Percentiles rank a stretch among this genome's conserved stretches.
Evolutionary conservation across 2,113 vertebrate species (phyloP).

Genomic region (Ivindomyrus marchei): DNA sequence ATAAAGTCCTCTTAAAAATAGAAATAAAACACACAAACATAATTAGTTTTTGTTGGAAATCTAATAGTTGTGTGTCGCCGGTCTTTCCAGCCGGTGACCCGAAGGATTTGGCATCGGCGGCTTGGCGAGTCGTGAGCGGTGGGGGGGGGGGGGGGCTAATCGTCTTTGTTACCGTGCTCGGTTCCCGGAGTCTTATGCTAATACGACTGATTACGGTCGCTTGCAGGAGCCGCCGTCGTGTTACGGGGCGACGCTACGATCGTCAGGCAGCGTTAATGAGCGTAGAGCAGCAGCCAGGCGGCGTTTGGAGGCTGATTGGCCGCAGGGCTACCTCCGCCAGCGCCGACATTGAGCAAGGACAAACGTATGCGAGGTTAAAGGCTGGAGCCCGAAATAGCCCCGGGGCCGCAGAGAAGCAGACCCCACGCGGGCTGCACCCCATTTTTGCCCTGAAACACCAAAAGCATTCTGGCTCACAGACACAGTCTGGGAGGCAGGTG

Average conservation of each 20-base stretch:
- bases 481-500: not conserved
- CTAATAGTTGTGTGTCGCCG: slow-evolving; percentile 50
- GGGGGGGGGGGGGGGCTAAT: slow-evolving; percentile 23
- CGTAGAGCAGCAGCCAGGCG: not conserved
- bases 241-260: not conserved
- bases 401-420: not conserved
- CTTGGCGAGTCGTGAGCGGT: slow-evolving; percentile 37
- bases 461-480: not conserved
- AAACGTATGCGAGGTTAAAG: not conserved
- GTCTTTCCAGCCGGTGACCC: slow-evolving; percentile 56
- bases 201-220: slow-evolving; percentile 16
- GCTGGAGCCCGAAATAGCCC: not conserved
- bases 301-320: slow-evolving; percentile 8
- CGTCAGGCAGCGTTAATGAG: slow-evolving; percentile 8
- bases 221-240: slow-evolving; percentile 7
- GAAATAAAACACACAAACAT: slow-evolving; percentile 48
- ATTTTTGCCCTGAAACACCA: not conserved
- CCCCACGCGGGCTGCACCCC: not conserved
- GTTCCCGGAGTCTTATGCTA: slow-evolving; percentile 8
- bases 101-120: slow-evolving; percentile 57
- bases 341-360: not conserved
- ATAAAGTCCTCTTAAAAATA: slow-evolving; percentile 67
- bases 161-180: slow-evolving; percentile 27
- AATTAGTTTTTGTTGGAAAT: slow-evolving; percentile 60
- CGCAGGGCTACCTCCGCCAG: not conserved